Percentiles rank a stretch among this genome's conserved stretches.
These are phyloP conservation scores for Cataglyphis livida DNA, from an alignment of 2,888 invertebrate species.

Conservation along the genomic window DNA sequence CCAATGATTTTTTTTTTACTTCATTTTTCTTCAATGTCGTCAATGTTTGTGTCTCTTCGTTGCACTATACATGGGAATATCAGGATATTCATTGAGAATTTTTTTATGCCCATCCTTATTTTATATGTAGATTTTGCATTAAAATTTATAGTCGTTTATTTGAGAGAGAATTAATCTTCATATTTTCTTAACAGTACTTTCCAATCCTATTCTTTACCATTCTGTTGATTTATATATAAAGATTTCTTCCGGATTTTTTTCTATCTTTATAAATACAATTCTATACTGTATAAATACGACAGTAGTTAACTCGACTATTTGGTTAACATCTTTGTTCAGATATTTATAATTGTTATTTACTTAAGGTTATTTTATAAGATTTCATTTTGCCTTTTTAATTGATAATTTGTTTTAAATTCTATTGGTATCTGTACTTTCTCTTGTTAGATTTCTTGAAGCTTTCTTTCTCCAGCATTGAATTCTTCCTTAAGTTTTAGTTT, in stretches of 20 bases:
- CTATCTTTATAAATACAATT: slow-evolving; percentile 25
- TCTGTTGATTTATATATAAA: slow-evolving; percentile 1
- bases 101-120: neutral
- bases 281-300: slow-evolving; percentile 13
- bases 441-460: neutral
- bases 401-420: slow-evolving; percentile 5
- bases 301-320: neutral
- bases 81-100: slow-evolving; percentile 35
- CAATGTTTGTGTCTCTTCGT: slow-evolving; percentile 58
- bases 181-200: slow-evolving; percentile 15
- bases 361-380: neutral
- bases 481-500: neutral
- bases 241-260: neutral
- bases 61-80: neutral
- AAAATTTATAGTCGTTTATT: slow-evolving; percentile 9
- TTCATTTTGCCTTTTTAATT: neutral
- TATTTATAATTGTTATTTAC: slow-evolving; percentile 21
- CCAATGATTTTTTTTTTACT: slow-evolving; percentile 7
- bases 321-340: slow-evolving; percentile 9
- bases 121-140: neutral
- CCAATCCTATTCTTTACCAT: neutral
- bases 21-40: slow-evolving; percentile 63
- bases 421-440: neutral
- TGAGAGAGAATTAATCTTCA: neutral
- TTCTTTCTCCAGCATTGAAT: neutral